Conservation (phyloP, 2,797 vertebrate genomes). For the Hapalemur alaotrensis region DNA sequence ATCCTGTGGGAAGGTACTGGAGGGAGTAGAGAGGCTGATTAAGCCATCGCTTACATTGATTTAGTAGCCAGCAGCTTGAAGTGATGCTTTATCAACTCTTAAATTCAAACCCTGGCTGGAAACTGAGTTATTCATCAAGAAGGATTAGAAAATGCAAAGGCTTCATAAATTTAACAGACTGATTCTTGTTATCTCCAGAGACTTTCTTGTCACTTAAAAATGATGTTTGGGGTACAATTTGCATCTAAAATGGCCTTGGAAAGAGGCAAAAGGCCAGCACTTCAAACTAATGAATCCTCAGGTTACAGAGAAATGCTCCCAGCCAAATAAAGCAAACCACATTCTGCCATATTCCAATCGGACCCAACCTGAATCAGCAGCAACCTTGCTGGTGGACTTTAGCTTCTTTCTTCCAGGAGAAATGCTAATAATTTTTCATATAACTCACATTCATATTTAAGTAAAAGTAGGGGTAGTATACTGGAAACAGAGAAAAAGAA, state of each 20-base stretch:
- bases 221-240: constrained; percentile 85
- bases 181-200: constrained; percentile 84
- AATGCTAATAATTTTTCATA: background rate
- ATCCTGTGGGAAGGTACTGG: constrained; percentile 67
- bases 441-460: background rate
- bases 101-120: constrained; percentile 85
- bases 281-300: constrained; percentile 86
- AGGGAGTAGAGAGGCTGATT: constrained; percentile 66
- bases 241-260: constrained; percentile 83
- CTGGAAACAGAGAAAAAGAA: background rate
- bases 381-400: background rate
- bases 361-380: constrained; percentile 18
- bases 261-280: constrained; percentile 85
- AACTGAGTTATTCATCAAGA: constrained; percentile 84
- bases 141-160: constrained; percentile 83
- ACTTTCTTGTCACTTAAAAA: constrained; percentile 86
- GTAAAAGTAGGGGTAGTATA: background rate
- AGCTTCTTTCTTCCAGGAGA: constrained; percentile 33
- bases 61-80: constrained; percentile 83
- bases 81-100: constrained; percentile 84
- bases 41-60: constrained; percentile 78
- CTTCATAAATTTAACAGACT: constrained; percentile 85
- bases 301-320: constrained; percentile 80
- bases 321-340: constrained; percentile 85
- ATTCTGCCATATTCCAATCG: constrained; percentile 70